Evolutionary conservation across 2,797 vertebrate species (phyloP), one percentile per base, ranked within the genome.

Genomic region (Lateolabrax maculatus): DNA sequence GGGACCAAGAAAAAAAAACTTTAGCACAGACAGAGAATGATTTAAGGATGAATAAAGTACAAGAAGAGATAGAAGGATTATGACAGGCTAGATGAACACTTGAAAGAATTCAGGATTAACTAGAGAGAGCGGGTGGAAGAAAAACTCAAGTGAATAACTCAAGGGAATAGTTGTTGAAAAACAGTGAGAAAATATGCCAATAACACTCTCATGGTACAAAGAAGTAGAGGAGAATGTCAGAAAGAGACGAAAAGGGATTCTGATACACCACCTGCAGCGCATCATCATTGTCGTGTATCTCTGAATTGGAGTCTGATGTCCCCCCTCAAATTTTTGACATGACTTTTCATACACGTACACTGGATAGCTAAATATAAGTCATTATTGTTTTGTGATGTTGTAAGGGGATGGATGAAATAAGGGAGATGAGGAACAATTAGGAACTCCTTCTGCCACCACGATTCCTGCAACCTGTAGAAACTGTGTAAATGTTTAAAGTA

Each of bases 51-150:
- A 61, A 55, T 52, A 60, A 66, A 56, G 27, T 29, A 48, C 68
- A 75, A 53, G 23, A 51, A n/a, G 25, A 51, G 29, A 15, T 41
- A 44, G 21, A 53, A 11, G 36, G 7, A 19, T 6, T 60, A 27
- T 79, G 57, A 62, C 70, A 57, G 19, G 41, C 61, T 52, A 58
- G 46, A 83, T 66, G 68, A 82, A 58, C 10, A 49, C 36, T 69
- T 56, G 9, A 71, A 57, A 72, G 27, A 81, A 52, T 15, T 79
- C 9, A 53, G 37, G 72, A 48, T 16, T 0, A 52, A 57, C 11
- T 27, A 7, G 39, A 60, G 29, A 67, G 7, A 27, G 11, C 0
- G 12, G 34, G 23, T 41, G 43, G 21, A 41, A 71, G 52, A 56
- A 51, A 63, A 25, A 15, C 2, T 52, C 4, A 21, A n/a, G 48